phyloP scores from a whole-genome alignment of 2,113 vertebrate species.

The Sminthopsis crassicaudata region DNA sequence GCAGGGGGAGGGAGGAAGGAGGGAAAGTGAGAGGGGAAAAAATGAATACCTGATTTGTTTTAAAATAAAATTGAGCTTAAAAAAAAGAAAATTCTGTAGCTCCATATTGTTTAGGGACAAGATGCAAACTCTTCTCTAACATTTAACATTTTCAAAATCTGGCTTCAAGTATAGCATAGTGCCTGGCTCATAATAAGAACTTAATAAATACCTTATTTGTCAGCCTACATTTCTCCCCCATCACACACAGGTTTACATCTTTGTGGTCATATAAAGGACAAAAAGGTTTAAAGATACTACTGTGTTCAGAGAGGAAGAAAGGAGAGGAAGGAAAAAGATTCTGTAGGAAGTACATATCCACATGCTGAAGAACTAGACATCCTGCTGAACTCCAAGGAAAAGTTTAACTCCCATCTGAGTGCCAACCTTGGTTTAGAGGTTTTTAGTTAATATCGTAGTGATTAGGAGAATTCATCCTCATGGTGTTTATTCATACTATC shows the following conservation, averaged over 20 bases:
- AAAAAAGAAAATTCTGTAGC: background rate
- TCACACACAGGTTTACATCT: background rate
- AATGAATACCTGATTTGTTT: background rate
- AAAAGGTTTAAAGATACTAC: no score
- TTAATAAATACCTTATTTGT: background rate
- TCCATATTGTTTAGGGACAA: background rate
- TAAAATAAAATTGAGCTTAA: background rate
- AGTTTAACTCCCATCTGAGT: background rate
- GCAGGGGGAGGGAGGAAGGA: background rate
- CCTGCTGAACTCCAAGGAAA: background rate
- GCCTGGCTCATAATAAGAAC: background rate
- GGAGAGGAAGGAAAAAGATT: background rate
- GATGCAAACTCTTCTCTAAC: background rate
- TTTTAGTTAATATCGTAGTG: background rate
- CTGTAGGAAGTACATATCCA: background rate
- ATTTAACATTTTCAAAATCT: background rate
- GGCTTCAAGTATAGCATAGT: background rate
- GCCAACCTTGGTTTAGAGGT: background rate
- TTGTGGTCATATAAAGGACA: background rate
- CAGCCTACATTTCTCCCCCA: background rate
- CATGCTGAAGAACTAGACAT: background rate
- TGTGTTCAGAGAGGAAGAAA: no score
- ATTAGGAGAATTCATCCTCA: background rate
- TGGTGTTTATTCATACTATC: background rate
- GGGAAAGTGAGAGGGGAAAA: background rate